These are phyloP conservation scores for Lasioglossum zephyrum DNA, from an alignment of 2,888 invertebrate species.

Conservation along the genomic window DNA sequence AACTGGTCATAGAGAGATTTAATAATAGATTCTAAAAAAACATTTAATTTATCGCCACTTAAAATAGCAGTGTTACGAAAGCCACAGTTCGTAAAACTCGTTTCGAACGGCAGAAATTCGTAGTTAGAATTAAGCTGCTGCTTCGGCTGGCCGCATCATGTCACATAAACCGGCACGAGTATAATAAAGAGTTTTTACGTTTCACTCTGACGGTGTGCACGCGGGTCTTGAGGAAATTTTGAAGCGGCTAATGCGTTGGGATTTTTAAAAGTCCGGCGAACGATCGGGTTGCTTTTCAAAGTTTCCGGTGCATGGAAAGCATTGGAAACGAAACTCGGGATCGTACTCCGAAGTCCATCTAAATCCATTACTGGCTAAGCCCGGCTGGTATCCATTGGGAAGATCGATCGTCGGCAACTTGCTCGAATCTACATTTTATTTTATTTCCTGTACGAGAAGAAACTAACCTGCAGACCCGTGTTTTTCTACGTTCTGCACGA, in stretches of 20 bases:
- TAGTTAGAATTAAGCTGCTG: not conserved
- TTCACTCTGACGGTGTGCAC: not conserved
- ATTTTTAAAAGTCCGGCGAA: conserved; percentile 34
- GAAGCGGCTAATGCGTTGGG: not conserved
- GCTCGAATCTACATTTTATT: conserved; percentile 40
- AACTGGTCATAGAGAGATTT: no score
- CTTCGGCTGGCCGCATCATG: not conserved
- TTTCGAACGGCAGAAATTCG: not conserved
- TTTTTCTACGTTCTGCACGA: not conserved
- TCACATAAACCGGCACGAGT: not conserved
- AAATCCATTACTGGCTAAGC: conserved; percentile 49
- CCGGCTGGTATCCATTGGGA: conserved; percentile 34
- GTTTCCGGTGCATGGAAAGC: conserved; percentile 26
- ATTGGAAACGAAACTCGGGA: conserved; percentile 37
- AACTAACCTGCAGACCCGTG: not conserved
- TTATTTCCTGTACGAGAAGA: not conserved
- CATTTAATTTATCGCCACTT: not conserved
- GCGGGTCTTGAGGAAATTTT: not conserved
- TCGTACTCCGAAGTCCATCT: conserved; percentile 47
- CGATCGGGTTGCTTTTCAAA: conserved; percentile 21
- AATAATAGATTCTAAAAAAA: no score
- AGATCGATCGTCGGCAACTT: conserved; percentile 39
- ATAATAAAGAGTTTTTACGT: conserved; percentile 3
- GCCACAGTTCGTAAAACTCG: not conserved
- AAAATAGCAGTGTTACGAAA: not conserved